Conservation (phyloP, 2,113 vertebrate species). For the Cnemophilus loriae region DNA sequence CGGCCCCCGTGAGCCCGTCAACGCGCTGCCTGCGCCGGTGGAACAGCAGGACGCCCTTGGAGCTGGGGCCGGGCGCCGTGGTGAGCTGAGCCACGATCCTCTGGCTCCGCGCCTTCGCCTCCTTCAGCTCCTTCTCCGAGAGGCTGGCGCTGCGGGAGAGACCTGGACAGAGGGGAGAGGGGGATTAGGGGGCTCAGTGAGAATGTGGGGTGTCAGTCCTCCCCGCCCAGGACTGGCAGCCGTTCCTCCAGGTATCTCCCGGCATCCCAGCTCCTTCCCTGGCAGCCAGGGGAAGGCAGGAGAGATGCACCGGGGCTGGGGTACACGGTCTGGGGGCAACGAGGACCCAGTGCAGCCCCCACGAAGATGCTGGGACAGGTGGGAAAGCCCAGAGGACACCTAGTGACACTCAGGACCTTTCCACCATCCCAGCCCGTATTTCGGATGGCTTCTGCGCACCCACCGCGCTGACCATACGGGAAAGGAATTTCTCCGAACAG, state of each 20-base stretch:
- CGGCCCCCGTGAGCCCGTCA: conserved; percentile 75
- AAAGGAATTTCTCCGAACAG: conserved; percentile 61
- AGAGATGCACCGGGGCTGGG: fast-evolving
- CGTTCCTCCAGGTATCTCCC: not conserved
- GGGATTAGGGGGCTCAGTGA: not conserved
- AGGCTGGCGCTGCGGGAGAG: conserved; percentile 83
- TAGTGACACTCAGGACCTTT: not conserved
- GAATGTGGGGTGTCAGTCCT: not conserved
- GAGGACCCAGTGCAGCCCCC: not conserved
- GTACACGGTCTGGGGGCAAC: fast-evolving
- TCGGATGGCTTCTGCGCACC: not conserved
- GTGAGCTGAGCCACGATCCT: conserved; percentile 90
- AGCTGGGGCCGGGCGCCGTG: conserved; percentile 82
- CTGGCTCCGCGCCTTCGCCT: conserved; percentile 85
- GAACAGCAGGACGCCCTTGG: conserved; percentile 92
- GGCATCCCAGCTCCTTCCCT: not conserved
- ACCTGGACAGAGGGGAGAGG: conserved; percentile 64
- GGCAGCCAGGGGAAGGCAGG: not conserved
- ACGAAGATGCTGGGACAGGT: not conserved
- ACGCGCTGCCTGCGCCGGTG: conserved; percentile 87
- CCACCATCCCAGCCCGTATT: not conserved
- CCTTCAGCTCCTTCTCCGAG: conserved; percentile 89
- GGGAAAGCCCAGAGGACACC: not conserved
- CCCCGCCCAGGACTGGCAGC: fast-evolving
- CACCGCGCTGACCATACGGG: not conserved